phyloP scores from a whole-genome alignment of 2,113 vertebrate species.

The Tenrec ecaudatus region DNA sequence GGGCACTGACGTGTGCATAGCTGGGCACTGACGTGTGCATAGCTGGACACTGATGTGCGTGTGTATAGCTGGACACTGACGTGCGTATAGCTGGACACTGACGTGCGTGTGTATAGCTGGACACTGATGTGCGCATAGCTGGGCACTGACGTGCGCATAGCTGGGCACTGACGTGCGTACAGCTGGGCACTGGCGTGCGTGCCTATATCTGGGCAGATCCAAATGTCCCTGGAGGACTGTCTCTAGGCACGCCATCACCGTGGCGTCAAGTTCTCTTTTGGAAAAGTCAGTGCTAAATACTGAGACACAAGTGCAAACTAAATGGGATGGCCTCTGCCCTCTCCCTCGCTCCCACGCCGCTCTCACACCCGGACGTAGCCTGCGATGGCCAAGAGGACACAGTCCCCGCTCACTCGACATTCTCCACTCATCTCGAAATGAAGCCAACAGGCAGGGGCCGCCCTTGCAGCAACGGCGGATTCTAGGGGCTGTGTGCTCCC shows the following conservation, averaged over 20 bases:
- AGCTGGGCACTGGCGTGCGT: too few species aligned
- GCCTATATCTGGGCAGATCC: neutral
- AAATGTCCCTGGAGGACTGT: neutral
- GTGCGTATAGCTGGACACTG: too few species aligned
- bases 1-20: too few species aligned
- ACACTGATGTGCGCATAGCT: too few species aligned
- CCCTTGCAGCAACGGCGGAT: neutral
- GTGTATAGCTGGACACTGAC: too few species aligned
- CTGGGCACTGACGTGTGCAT: too few species aligned
- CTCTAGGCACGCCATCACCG: neutral
- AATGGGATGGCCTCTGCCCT: rapidly evolving
- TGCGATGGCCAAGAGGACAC: rapidly evolving
- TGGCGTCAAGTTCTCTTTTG: neutral
- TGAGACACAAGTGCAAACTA: neutral
- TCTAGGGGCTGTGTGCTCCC: neutral
- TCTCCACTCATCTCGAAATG: neutral
- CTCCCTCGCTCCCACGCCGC: too few species aligned
- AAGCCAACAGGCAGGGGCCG: neutral
- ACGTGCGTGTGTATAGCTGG: too few species aligned
- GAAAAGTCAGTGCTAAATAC: neutral
- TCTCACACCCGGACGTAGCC: rapidly evolving
- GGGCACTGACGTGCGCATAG: too few species aligned
- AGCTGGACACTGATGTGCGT: too few species aligned
- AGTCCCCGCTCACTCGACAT: neutral
- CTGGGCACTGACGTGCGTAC: too few species aligned